Evolutionary conservation across 2,888 invertebrate species (phyloP).

Genomic region (Tillus elongatus): DNA sequence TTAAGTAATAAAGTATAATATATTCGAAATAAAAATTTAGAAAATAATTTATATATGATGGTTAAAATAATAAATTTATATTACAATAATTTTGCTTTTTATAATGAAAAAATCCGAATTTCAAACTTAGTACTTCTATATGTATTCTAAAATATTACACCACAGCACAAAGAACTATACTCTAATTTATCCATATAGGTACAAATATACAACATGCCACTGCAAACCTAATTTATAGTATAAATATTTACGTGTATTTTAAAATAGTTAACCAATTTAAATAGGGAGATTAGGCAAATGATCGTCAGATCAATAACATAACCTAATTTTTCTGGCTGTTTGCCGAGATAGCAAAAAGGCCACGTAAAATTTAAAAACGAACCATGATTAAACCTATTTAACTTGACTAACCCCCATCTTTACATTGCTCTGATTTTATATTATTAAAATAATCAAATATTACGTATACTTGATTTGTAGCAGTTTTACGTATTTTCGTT

Average conservation of each 20-base stretch:
- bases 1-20: slow-evolving; percentile 29
- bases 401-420: slow-evolving; percentile 30
- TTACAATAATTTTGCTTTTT: slow-evolving; percentile 27
- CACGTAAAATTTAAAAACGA: too few species aligned
- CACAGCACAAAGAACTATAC: slow-evolving; percentile 46
- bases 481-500: slow-evolving; percentile 41
- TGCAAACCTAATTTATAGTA: slow-evolving; percentile 37
- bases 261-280: slow-evolving; percentile 32
- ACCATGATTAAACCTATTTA: slow-evolving; percentile 26
- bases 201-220: slow-evolving; percentile 44
- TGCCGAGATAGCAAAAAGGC: too few species aligned
- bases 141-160: slow-evolving; percentile 44
- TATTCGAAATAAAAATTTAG: slow-evolving; percentile 29
- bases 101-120: slow-evolving; percentile 22
- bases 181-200: slow-evolving; percentile 44
- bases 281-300: slow-evolving; percentile 21
- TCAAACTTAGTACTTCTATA: slow-evolving; percentile 38
- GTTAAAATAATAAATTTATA: slow-evolving; percentile 34
- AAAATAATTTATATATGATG: slow-evolving; percentile 32
- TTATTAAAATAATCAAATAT: slow-evolving; percentile 32
- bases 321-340: too few species aligned
- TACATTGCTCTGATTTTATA: slow-evolving; percentile 28
- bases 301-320: too few species aligned
- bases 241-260: slow-evolving; percentile 30
- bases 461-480: slow-evolving; percentile 42